Base-by-base conservation (phyloP, 2,113 vertebrate species). In the Cochlearius cochlearius region DNA sequence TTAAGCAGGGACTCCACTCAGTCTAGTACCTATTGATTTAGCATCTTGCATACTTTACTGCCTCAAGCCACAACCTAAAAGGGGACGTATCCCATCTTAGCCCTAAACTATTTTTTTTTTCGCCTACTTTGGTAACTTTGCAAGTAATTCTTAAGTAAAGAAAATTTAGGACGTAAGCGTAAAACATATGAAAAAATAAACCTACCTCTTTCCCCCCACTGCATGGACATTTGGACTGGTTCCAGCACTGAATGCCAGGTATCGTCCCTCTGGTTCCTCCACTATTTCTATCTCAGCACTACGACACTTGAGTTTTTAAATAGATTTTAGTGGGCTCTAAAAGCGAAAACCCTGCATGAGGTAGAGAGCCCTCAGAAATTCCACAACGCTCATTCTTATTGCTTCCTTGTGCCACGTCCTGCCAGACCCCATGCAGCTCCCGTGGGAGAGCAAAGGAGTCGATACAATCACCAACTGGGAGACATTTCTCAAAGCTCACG, bases 381-480 rank as follows among this genome's bases (percentile, higher is more conserved):
- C 32, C 12, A 39, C 25, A 21, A 38, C 20, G 29, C 15, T 32
- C 23, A 15, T 38, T 76, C 39, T 43, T 83, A 11, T 3, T 60
- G 21, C 19, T 68, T 68, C 36, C 30, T 30, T 41, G 15, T 38
- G 27, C 10, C 26, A 7, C 15, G 15, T 13, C 16, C 19, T 58
- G 43, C n/a, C 1, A 1, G 43, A 72, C 3, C 32, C 22, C 5
- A 7, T 1, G 0, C 9, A 49, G 26, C 32, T 52, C 32, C 39
- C 55, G 12, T 10, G n/a, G 36, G n/a, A 73, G 8, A 81, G 13
- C 15, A 50, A 63, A 55, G 15, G 21, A 55, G 19, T 11, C 1
- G 0, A 39, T 25, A 18, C 15, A 26, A 20, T 43, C 20, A 22
- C 67, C 39, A 67, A 30, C 17, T 59, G 27, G 29, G 43, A 22